phyloP scores from a whole-genome alignment of 1,140 invertebrate genomes.

The Campoletis sonorensis region DNA sequence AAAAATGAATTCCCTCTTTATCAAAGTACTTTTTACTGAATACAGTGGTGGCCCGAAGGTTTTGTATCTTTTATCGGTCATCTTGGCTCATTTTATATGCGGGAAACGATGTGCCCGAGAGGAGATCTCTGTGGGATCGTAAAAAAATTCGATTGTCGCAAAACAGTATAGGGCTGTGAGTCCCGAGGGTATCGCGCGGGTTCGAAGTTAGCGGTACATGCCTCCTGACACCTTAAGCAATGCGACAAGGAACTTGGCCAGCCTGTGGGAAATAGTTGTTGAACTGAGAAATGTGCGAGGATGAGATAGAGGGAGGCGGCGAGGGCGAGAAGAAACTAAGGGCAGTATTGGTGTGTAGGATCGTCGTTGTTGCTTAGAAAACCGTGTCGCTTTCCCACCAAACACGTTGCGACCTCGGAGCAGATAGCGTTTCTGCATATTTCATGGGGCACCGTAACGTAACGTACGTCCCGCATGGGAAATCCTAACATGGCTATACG shows the following conservation, averaged over 20 bases:
- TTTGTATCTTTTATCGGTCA: not conserved
- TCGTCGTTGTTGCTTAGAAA: slow-evolving; percentile 19
- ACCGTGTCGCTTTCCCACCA: slow-evolving; percentile 6
- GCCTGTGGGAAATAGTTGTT: slow-evolving; percentile 8
- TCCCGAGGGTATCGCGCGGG: not conserved
- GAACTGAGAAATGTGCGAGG: slow-evolving; percentile 16
- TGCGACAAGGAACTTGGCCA: slow-evolving; percentile 9
- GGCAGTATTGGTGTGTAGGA: not conserved
- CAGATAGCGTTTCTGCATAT: slow-evolving; percentile 65
- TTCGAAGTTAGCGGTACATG: slow-evolving; percentile 9
- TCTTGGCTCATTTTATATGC: slow-evolving; percentile 14
- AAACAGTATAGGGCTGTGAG: not conserved
- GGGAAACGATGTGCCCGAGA: slow-evolving; percentile 4
- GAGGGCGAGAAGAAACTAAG: not conserved
- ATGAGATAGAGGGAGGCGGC: not conserved
- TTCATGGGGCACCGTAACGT: slow-evolving; percentile 66
- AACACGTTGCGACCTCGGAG: slow-evolving; percentile 36
- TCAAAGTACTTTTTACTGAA: not conserved
- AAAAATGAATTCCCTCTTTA: not conserved
- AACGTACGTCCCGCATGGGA: slow-evolving; percentile 72
- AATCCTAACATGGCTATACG: slow-evolving; percentile 66
- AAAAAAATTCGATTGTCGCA: slow-evolving; percentile 5
- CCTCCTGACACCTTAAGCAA: slow-evolving; percentile 9
- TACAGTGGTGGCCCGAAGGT: not conserved
- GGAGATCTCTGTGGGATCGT: not conserved